Evolutionary conservation across 2,888 invertebrate species (phyloP).

Genomic region (Plebejus melissa): DNA sequence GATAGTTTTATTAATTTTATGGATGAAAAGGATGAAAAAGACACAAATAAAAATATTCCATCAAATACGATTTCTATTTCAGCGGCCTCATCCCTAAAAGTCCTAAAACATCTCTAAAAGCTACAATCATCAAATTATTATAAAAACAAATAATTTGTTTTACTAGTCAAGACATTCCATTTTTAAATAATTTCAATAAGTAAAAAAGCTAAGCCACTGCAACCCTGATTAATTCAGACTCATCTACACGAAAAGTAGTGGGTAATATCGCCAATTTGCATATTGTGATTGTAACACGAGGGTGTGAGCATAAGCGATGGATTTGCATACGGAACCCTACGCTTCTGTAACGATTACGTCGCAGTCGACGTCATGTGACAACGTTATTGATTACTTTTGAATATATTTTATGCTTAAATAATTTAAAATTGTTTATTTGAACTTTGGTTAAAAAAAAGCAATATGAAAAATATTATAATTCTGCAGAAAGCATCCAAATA

Average conservation of each 20-base stretch:
- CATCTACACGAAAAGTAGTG: conserved; percentile 71
- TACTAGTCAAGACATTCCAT: too few species aligned
- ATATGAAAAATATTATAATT: too few species aligned
- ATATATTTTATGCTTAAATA: neutral
- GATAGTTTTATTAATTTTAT: too few species aligned
- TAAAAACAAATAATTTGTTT: too few species aligned
- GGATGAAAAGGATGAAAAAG: too few species aligned
- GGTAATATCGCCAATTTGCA: conserved; percentile 73
- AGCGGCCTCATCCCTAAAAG: too few species aligned
- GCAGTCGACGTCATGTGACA: neutral
- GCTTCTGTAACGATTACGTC: conserved; percentile 28
- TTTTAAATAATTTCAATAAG: neutral
- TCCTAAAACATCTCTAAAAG: too few species aligned
- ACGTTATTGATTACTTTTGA: neutral
- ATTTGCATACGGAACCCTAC: conserved; percentile 59
- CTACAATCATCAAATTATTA: too few species aligned
- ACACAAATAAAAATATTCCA: too few species aligned
- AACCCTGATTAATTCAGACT: neutral
- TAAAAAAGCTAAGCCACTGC: neutral
- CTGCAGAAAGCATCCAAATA: too few species aligned
- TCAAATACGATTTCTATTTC: too few species aligned
- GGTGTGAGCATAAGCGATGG: conserved; percentile 61
- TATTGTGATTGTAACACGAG: conserved; percentile 75
- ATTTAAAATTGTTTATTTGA: neutral
- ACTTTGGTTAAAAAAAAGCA: too few species aligned